These are phyloP conservation scores for Plectrocnemia conspersa DNA, from an alignment of 1,140 invertebrate species.

Conservation along the genomic window DNA sequence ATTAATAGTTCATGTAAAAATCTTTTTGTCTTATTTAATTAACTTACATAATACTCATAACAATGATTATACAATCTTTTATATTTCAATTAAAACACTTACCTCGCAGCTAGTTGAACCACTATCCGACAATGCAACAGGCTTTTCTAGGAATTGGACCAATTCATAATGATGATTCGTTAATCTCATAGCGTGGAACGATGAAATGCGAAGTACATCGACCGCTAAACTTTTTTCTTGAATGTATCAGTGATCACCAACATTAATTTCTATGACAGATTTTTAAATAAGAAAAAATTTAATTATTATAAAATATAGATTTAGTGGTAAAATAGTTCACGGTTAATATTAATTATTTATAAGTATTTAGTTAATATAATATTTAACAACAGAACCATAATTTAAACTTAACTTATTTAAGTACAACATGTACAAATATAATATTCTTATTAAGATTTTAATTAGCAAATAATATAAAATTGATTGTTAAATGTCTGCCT, in stretches of 20 bases:
- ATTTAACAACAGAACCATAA: too few species aligned
- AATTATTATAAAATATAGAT: background rate
- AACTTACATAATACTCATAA: constrained; percentile 5
- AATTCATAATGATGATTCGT: constrained; percentile 11
- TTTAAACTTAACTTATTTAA: too few species aligned
- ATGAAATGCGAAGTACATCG: constrained; percentile 2
- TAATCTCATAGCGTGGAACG: constrained; percentile 7
- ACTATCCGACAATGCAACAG: constrained; percentile 13
- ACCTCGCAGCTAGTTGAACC: constrained; percentile 10
- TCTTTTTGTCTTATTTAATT: too few species aligned
- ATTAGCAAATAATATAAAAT: too few species aligned
- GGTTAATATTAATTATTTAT: background rate
- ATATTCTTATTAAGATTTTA: too few species aligned
- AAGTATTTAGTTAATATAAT: too few species aligned
- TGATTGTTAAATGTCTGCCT: too few species aligned
- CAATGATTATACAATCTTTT: constrained; percentile 5
- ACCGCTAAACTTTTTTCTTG: background rate
- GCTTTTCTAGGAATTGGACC: constrained; percentile 26
- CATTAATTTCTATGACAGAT: background rate
- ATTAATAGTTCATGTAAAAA: too few species aligned
- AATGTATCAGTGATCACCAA: too few species aligned
- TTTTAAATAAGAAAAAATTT: background rate
- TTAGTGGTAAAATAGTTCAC: background rate
- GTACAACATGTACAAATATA: too few species aligned
- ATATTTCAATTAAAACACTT: constrained; percentile 8